phyloP scores from a whole-genome alignment of 2,888 invertebrate genomes.

The Zonitis immaculata region DNA sequence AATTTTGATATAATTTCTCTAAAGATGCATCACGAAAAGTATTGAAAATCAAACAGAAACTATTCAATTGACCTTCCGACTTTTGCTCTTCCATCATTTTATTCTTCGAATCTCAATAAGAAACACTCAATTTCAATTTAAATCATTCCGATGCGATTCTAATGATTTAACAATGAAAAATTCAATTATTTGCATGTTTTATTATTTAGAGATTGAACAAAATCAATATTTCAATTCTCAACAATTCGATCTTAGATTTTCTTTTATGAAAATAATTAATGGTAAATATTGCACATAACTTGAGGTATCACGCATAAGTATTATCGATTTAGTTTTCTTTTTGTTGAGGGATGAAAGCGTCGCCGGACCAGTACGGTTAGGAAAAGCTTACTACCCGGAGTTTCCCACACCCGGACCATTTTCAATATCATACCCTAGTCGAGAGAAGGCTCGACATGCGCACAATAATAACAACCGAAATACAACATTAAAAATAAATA shows the following conservation, averaged over 20 bases:
- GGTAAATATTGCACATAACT: conserved; percentile 34
- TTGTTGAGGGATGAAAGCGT: conserved; percentile 9
- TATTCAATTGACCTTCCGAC: conserved; percentile 39
- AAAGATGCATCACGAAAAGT: conserved; percentile 60
- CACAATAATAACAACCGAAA: conserved; percentile 6
- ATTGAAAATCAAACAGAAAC: conserved; percentile 38
- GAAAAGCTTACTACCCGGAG: conserved; percentile 45
- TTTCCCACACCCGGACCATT: conserved; percentile 38
- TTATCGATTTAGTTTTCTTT: conserved; percentile 42
- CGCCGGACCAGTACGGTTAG: conserved; percentile 38
- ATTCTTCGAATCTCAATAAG: too few species aligned
- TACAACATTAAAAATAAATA: conserved; percentile 10
- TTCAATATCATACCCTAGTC: conserved; percentile 22
- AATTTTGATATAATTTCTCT: conserved; percentile 66
- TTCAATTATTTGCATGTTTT: too few species aligned
- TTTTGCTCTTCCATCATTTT: conserved; percentile 38
- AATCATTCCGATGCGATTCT: too few species aligned
- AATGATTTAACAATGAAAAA: too few species aligned
- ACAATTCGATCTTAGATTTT: conserved; percentile 9
- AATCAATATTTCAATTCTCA: background rate
- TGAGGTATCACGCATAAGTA: conserved; percentile 29
- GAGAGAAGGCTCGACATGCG: conserved; percentile 12
- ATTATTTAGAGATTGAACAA: too few species aligned
- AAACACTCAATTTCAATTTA: too few species aligned
- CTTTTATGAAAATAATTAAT: conserved; percentile 14